Evolutionary conservation across 2,797 vertebrate genomes (phyloP), one percentile per base, ranked within the genome.

Genomic region (Phoeniculus purpureus): DNA sequence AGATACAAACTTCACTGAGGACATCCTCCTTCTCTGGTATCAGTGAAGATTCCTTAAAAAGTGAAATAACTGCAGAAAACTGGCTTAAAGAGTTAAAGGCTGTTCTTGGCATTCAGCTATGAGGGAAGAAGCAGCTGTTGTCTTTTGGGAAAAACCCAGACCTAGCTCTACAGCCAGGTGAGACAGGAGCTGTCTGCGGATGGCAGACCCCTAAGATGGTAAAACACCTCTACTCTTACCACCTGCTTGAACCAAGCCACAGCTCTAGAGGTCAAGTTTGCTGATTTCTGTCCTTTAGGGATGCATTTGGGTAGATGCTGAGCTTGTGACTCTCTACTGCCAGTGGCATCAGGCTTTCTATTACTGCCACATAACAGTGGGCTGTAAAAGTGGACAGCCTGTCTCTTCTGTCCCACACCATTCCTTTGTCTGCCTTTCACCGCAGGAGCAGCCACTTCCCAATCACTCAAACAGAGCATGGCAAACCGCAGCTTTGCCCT

Each of bases 361-460:
- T 50, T 51, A 20, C 25, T 1, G 2, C 13, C 9, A 7, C 1
- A 3, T 51, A 22, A 21, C 16, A 9, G 22, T 12, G 19, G 18
- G n/a, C 37, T 88, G n/a, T 43, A n/a, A 47, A 64, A 70, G 11
- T 11, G 23, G 54, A 58, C 45, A 62, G 19, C 15, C 43, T 43
- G 32, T 6, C 21, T 40, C 16, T 48, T 72, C 48, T 48, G 51
- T 10, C 21, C 18, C 15, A 12, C 0, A 1, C 18, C 29, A 71
- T 25, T 6, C 11, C 6, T 76, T 78, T 0, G 1, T 90, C 22
- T 60, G 88, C 34, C 58, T 77, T 25, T 16, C 6, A 8, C 9
- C 16, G 16, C n/a, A 74, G 51, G 51, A 86, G 29, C n/a, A 45
- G 7, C 20, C 12, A 11, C 20, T 81, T 91, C n/a, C 31, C 40